These are phyloP conservation scores for Periophthalmodon schlosseri DNA, from an alignment of 2,113 vertebrate species.

Conservation along the genomic window DNA sequence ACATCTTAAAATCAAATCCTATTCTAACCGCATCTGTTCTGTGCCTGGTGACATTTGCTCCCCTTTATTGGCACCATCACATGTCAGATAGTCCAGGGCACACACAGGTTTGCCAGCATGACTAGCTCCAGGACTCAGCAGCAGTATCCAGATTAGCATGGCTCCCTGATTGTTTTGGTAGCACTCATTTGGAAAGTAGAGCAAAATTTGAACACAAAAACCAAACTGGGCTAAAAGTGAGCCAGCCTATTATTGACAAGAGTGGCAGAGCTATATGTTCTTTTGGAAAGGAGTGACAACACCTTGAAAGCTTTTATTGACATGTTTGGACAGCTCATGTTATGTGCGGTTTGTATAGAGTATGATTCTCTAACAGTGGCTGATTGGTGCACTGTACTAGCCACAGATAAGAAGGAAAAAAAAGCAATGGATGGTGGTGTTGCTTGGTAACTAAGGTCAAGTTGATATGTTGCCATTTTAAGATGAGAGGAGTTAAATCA, in stretches of 20 bases:
- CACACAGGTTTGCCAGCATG: constrained; percentile 44
- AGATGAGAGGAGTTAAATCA: constrained; percentile 26
- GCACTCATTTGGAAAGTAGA: constrained; percentile 55
- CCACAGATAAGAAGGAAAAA: constrained; percentile 8
- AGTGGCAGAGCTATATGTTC: constrained; percentile 41
- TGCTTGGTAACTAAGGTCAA: constrained; percentile 51
- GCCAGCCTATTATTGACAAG: constrained; percentile 43
- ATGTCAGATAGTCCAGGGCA: constrained; percentile 25
- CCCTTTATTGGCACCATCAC: constrained; percentile 36
- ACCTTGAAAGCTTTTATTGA: constrained; percentile 5
- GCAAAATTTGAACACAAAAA: constrained; percentile 51
- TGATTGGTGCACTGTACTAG: constrained; percentile 23
- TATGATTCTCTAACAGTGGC: constrained; percentile 8
- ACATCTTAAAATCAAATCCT: constrained; percentile 7
- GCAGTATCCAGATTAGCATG: constrained; percentile 58
- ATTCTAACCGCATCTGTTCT: constrained; percentile 46
- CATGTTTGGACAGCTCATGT: neutral
- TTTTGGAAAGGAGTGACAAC: constrained; percentile 30
- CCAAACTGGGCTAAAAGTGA: neutral
- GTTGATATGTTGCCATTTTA: constrained; percentile 39
- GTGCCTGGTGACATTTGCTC: constrained; percentile 41
- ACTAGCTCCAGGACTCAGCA: constrained; percentile 54
- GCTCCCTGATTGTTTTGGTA: constrained; percentile 56
- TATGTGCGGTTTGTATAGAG: neutral
- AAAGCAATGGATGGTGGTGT: constrained; percentile 26